Conservation (phyloP, 2,797 vertebrate species). For the Margarornis squamiger region DNA sequence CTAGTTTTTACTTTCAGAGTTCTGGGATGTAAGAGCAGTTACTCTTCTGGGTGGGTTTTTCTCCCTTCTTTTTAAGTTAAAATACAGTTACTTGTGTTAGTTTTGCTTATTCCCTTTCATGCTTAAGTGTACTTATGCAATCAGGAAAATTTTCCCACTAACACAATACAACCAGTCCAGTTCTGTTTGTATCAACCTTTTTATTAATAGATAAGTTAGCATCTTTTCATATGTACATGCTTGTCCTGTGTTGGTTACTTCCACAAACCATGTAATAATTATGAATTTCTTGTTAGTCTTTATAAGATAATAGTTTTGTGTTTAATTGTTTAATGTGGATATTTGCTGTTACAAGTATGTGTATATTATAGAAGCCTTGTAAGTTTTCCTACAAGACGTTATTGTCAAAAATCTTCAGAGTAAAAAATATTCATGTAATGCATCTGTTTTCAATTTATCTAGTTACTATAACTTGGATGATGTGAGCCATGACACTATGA, state of each 20-base stretch:
- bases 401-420: constrained; percentile 4
- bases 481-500: constrained; percentile 88
- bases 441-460: constrained; percentile 55
- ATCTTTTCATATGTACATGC: not conserved
- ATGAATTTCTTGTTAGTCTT: not conserved
- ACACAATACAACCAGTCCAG: not conserved
- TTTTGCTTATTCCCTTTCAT: not conserved
- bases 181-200: constrained; percentile 24
- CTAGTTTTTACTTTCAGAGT: not conserved
- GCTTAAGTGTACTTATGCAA: not conserved
- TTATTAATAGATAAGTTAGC: not conserved
- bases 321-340: not conserved
- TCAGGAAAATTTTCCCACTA: not conserved
- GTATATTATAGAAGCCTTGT: not conserved
- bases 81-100: not conserved
- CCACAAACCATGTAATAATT: constrained; percentile 5
- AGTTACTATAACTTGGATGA: constrained; percentile 95
- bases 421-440: not conserved
- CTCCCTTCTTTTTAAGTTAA: not conserved
- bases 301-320: not conserved
- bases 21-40: not conserved
- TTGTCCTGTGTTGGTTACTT: not conserved
- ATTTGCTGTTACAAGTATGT: not conserved
- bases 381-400: not conserved
- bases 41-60: not conserved